Evolutionary conservation across 2,797 vertebrate species (phyloP), one percentile per base, ranked within the genome.

Genomic region (Telmatherina bonti): DNA sequence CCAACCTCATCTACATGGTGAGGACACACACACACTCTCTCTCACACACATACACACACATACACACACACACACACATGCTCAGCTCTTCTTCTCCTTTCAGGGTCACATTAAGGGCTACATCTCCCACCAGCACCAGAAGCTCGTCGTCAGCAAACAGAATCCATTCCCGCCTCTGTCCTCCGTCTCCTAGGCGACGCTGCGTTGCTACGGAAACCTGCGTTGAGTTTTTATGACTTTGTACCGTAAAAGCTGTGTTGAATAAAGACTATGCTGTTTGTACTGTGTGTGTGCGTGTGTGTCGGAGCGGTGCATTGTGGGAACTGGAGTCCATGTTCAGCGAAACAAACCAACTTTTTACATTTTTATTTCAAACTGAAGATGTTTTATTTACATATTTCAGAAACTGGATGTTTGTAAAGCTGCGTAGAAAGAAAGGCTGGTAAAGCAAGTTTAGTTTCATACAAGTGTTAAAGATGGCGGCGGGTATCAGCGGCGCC

Each of bases 71-170:
- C 58, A 2, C 59, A 31, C 41, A 31, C 26, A 27, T 20, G 10
- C 18, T 1, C 27, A 20, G 7, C n/a, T 60, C n/a, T 43, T 62
- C n/a, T 72, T 59, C 41, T 62, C 36, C 79, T 11, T 83, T 26
- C 91, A 99, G 97, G 97, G 98, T 72, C 97, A 99, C 88, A 99
- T 99, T 77, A 99, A 99, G 91, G 98, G 97, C 62, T 99, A 99
- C 86, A 98, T 99, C 85, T 99, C 98, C 24, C 96, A 99, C 69
- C 98, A 99, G 88, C 97, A 99, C 89, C 98, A 99, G 91, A 99
- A 99, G 82, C 94, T 99, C 16, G 98, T 99, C 5, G 98, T 99
- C 91, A 99, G 98, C 84, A 99, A 99, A 89, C 97, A 99, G 88
- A 99, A 99, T 63, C 97, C 98, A 0, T 99, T 99, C 85, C 98